Percentiles rank a stretch among this genome's conserved stretches.
Evolutionary conservation across 2,797 vertebrate genomes (phyloP).

Genomic region (Hipposideros larvatus): DNA sequence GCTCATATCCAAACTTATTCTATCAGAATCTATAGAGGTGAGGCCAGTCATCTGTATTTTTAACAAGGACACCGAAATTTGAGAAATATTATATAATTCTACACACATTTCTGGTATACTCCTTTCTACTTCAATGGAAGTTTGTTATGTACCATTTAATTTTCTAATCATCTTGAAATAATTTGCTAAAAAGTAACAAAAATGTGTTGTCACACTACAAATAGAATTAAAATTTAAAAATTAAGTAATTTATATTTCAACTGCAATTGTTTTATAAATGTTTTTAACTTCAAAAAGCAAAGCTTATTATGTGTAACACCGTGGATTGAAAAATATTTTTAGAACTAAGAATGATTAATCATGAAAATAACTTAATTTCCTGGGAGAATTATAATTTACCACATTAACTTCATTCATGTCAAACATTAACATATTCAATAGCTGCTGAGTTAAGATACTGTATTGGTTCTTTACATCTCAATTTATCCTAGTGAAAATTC

Average conservation of each 20-base stretch:
- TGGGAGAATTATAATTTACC: constrained; percentile 20
- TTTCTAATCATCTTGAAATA: constrained; percentile 41
- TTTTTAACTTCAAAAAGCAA: constrained; percentile 45
- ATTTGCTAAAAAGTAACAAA: constrained; percentile 31
- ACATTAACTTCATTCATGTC: constrained; percentile 27
- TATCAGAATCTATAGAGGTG: constrained; percentile 19
- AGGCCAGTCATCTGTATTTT: background rate
- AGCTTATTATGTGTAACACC: background rate
- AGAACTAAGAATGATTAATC: constrained; percentile 47
- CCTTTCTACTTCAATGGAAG: background rate
- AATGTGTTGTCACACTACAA: constrained; percentile 33
- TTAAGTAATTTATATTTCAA: background rate
- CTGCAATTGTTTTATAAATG: background rate
- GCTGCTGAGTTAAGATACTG: background rate
- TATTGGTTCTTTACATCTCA: constrained; percentile 42
- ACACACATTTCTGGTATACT: background rate
- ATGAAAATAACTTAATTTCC: constrained; percentile 38
- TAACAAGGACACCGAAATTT: background rate
- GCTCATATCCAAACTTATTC: background rate
- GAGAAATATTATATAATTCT: constrained; percentile 5
- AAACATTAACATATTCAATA: constrained; percentile 29
- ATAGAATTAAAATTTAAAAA: constrained; percentile 8
- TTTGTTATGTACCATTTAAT: background rate
- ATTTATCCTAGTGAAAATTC: constrained; percentile 36
- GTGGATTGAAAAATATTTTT: background rate